Base-by-base conservation (phyloP, 2,113 vertebrate species). In the Fulmarus glacialis region DNA sequence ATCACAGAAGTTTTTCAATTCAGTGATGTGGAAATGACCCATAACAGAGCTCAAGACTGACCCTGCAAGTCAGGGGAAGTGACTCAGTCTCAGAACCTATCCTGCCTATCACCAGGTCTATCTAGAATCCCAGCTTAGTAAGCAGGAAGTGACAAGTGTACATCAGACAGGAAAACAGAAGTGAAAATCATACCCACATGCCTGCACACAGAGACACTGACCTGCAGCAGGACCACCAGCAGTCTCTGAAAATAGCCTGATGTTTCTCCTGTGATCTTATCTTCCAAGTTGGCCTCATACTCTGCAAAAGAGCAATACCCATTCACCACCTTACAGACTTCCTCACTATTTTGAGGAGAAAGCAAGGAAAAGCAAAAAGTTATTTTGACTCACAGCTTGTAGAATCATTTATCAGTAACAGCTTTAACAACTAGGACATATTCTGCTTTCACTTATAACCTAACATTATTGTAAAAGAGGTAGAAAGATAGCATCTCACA, bases 151-250 rank as follows among this genome's bases (percentile, higher is more conserved):
- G 11, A 0, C 6, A 53, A 53, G 13, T 1, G 6, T 18, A 38
- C 7, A 7, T 5, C 32, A 32, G 29, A 45, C 21, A 58, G 21
- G 73, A 58, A 42, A 43, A 42, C 5, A 29, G 14, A 52, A 38
- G 6, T 10, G 7, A 73, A 27, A 74, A 16, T 6, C 21, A 15
- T 4, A 19, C 24, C 38, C 29, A 9, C 7, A 3, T 11, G 14
- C 24, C 9, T 15, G 14, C 8, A 10, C 32, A 40, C 42, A 32
- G 16, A 64, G 15, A 86, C 4, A 48, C 86, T 21, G 98, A 99
- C 99, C 99, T 99, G 99, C 58, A 99, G 98, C 48, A 99, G 98
- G 82, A 99, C 99, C 93, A 99, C 98, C 98, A 99, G 86, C 94
- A 99, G 97, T 43, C 98, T 98, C 98, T 99, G 99, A 94, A 99